Base-by-base conservation (phyloP, 92 coral and sea anemone species). In the Phenganax marumi region DNA sequence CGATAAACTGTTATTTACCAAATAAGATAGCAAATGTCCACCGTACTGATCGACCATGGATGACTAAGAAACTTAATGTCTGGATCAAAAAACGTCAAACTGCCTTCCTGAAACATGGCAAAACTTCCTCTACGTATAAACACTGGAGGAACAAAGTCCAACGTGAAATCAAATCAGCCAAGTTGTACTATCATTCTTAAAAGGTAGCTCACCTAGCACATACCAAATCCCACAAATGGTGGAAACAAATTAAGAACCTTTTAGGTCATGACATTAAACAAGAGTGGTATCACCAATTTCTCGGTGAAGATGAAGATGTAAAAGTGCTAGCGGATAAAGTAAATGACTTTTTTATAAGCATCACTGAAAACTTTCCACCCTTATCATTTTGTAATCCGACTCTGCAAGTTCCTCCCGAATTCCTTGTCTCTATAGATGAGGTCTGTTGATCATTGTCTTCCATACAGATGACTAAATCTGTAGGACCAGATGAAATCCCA, bases 231-330 rank as follows among this genome's bases (percentile, higher is more conserved):
- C 73, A 60, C 11, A 80, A 70, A 57, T 87, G 83, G 90, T 84
- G 93, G 88, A 84, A 70, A 70, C 79, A 87, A 50, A 84, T 81
- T 3, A 84, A 79, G 43, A 24, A 12, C 21, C 58, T 87, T 12
- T 19, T 86, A 14, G 87, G 88, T n/a, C 79, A 76, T 50, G 53
- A 49, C 54, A 48, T 52, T 33, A 68, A 77, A 50, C 90, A 92
- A 39, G 89, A 88, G 74, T 84, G 86, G 79, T 90, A 92, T n/a
- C 43, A 33, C 43, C 43, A 33, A 14, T 55, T 89, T 70, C 75
- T 8, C 57, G 66, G 65, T 0, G 75, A 82, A 51, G 70, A 50
- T 33, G 5, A 33, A 5, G 5, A 33, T 5, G 43, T 33, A 5
- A 33, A 33, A 33, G 3, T 56, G 6, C 77, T 25, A 11, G 58